Percentiles rank a stretch among this genome's conserved stretches.
Conservation (phyloP, 2,888 invertebrate genomes). For the Strigamia transsilvanica region DNA sequence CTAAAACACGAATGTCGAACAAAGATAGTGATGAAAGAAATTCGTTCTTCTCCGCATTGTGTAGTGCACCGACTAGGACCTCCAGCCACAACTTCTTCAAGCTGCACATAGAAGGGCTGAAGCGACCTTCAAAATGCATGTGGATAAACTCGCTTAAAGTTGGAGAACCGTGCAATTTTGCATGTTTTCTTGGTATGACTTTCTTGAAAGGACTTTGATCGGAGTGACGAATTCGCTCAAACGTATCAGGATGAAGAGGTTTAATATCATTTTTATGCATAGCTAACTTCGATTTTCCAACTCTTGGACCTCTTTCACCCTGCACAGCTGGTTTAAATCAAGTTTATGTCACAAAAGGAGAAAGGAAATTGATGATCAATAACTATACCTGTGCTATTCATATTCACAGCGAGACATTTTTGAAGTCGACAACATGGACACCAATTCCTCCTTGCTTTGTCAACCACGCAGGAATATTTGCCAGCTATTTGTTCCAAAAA, state of each 20-base stretch:
- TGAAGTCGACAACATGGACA: conserved; percentile 84
- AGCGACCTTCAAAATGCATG: neutral
- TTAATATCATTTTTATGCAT: neutral
- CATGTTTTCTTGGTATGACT: neutral
- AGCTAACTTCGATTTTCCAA: neutral
- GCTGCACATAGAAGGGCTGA: neutral
- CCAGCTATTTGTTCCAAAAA: conserved; percentile 67
- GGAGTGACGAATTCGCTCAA: neutral
- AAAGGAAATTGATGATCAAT: neutral
- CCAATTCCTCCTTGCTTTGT: conserved; percentile 86
- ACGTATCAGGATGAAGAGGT: neutral
- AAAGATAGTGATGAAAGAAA: conserved; percentile 60
- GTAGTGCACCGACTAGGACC: conserved; percentile 59
- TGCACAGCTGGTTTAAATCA: conserved; percentile 74
- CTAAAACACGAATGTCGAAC: conserved; percentile 59
- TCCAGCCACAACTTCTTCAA: conserved; percentile 57
- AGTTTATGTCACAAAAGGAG: conserved; percentile 44
- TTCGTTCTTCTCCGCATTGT: conserved; percentile 60
- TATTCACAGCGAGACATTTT: conserved; percentile 78
- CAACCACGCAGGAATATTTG: conserved; percentile 77
- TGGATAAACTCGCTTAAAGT: neutral
- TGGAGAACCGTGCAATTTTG: neutral
- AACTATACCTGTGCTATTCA: conserved; percentile 76
- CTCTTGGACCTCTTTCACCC: conserved; percentile 81
- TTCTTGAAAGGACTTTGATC: conserved; percentile 10